Conservation (phyloP, 1,140 invertebrate species). For the Antheraea pernyi region DNA sequence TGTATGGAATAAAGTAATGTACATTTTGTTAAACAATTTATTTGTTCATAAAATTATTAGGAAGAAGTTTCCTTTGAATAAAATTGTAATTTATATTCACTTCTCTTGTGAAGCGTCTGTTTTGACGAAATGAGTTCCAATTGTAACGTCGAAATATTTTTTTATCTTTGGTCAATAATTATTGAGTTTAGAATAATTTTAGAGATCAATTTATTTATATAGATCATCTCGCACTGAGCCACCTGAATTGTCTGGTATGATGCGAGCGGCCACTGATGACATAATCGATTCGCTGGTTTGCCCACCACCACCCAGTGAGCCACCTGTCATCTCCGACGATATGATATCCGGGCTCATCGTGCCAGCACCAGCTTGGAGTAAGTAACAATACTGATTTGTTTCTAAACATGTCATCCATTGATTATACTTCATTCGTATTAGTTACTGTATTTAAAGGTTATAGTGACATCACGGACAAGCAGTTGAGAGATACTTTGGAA, state of each 20-base stretch:
- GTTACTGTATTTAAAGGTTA: neutral
- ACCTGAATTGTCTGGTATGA: constrained; percentile 90
- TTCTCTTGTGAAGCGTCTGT: neutral
- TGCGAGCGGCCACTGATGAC: constrained; percentile 90
- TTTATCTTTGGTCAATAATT: neutral
- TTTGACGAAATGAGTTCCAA: neutral
- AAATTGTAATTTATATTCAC: neutral
- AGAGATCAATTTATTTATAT: constrained; percentile 1
- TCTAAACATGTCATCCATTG: too few species aligned
- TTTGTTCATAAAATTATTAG: neutral
- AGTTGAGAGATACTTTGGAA: too few species aligned
- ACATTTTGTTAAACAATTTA: too few species aligned
- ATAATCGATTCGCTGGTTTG: constrained; percentile 97
- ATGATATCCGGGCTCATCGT: constrained; percentile 97
- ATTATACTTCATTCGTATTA: neutral
- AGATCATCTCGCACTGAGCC: constrained; percentile 95
- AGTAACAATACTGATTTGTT: constrained; percentile 59
- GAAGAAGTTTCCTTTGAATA: neutral
- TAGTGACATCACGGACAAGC: too few species aligned
- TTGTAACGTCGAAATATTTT: neutral
- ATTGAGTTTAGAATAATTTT: neutral
- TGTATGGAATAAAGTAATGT: too few species aligned
- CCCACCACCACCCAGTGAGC: constrained; percentile 95
- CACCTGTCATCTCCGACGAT: constrained; percentile 95
- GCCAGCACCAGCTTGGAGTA: constrained; percentile 95